These are phyloP conservation scores for Babyrousa celebensis DNA, from an alignment of 2,797 vertebrate species.

Conservation along the genomic window DNA sequence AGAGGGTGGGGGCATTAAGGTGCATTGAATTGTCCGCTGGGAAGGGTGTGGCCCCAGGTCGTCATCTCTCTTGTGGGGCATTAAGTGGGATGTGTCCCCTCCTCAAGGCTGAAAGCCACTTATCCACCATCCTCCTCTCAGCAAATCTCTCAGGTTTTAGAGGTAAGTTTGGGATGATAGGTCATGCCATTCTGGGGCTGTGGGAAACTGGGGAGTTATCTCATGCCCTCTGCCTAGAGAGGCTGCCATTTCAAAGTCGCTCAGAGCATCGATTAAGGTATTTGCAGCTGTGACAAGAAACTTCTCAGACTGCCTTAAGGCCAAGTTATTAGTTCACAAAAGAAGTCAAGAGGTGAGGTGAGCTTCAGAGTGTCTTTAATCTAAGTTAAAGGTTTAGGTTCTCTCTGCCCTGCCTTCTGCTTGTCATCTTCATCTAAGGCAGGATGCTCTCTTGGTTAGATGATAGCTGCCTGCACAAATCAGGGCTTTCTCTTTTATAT, in stretches of 20 bases:
- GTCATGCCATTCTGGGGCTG: not conserved
- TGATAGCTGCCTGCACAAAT: not conserved
- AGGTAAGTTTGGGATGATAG: not conserved
- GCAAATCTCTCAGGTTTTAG: not conserved
- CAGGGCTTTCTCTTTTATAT: conserved; percentile 9
- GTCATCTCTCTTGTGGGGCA: not conserved
- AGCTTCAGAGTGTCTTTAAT: not conserved
- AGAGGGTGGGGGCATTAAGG: not conserved
- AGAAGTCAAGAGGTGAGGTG: not conserved
- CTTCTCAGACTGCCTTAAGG: not conserved
- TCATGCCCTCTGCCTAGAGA: not conserved
- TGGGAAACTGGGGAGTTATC: not conserved
- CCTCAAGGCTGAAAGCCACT: not conserved
- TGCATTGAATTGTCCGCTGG: not conserved
- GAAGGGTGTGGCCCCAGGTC: not conserved
- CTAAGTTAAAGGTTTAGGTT: not conserved
- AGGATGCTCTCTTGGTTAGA: not conserved
- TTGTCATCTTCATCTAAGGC: not conserved
- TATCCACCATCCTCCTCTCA: not conserved
- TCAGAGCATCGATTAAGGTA: not conserved
- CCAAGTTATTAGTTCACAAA: conserved; percentile 6
- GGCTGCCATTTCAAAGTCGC: not conserved
- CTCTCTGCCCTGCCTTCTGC: not conserved
- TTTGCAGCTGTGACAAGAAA: not conserved
- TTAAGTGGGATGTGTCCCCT: not conserved